phyloP scores from a whole-genome alignment of 53 echinoderm and acorn worm genomes.

The Holothuria scabra region DNA sequence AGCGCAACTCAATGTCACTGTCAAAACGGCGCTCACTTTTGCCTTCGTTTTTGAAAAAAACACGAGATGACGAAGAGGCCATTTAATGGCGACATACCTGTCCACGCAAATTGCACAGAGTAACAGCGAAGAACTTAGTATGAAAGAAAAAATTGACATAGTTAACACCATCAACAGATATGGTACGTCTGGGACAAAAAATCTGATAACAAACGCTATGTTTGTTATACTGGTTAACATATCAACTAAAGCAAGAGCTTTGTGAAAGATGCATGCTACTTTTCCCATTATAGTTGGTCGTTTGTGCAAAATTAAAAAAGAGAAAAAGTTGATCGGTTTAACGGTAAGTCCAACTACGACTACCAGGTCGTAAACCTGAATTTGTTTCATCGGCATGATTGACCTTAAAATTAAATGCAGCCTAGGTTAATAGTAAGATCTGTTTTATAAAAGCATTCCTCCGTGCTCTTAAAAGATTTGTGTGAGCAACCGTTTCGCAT shows the following conservation, averaged over 20 bases:
- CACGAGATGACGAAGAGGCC: constrained; percentile 19
- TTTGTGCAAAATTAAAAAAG: constrained; percentile 5
- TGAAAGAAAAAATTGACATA: constrained; percentile 25
- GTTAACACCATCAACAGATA: neutral
- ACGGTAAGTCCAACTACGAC: neutral
- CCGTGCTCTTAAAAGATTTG: too few species aligned
- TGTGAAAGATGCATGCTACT: constrained; percentile 20
- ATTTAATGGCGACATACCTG: constrained; percentile 4
- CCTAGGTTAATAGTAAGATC: neutral
- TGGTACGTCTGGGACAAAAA: neutral
- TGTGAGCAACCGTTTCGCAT: too few species aligned
- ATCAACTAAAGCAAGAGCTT: constrained; percentile 18
- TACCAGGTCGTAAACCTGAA: constrained; percentile 22
- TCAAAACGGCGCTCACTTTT: neutral
- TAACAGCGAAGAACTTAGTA: neutral
- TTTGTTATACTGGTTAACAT: neutral
- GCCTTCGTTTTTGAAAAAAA: neutral
- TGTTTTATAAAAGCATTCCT: neutral
- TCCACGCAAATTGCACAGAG: neutral
- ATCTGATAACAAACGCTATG: neutral
- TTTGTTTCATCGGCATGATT: neutral
- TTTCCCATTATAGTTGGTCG: neutral
- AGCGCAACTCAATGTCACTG: neutral
- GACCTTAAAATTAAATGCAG: neutral
- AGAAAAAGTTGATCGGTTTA: neutral